phyloP scores from a whole-genome alignment of 2,113 vertebrate species.

The Sitta europaea region DNA sequence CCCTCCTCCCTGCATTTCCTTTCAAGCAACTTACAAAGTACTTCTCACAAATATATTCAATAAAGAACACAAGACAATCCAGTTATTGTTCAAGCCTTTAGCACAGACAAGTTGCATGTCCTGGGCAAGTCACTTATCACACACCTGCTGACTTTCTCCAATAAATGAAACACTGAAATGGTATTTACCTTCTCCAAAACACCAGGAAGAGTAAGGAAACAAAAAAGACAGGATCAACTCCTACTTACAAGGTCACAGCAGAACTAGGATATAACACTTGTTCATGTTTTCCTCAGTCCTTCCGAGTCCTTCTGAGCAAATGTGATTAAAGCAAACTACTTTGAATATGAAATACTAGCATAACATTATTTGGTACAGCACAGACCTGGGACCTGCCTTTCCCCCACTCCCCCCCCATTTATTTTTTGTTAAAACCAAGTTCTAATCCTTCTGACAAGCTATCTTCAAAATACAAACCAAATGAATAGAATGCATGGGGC shows the following conservation, averaged over 20 bases:
- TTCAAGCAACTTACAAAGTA: background rate
- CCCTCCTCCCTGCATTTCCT: background rate
- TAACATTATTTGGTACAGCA: background rate
- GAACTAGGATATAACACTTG: background rate
- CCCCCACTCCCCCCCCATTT: accelerated
- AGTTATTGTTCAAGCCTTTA: background rate
- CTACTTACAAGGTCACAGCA: background rate
- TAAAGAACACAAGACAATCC: background rate
- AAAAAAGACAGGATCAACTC: background rate
- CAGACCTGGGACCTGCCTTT: background rate
- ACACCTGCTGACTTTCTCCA: background rate
- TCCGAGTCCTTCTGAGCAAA: background rate
- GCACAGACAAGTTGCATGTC: background rate
- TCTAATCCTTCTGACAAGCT: background rate
- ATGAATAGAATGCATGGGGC: accelerated
- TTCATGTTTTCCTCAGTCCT: background rate
- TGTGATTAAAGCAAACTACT: background rate
- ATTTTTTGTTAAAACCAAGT: background rate
- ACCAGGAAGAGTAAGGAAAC: background rate
- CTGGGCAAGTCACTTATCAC: background rate
- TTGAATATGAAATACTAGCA: background rate
- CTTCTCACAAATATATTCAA: background rate
- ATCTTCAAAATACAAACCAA: background rate
- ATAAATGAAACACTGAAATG: background rate
- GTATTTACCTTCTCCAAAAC: background rate